Evolutionary conservation across 1,140 invertebrate species (phyloP).

Genomic region (Eriocheir sinensis): DNA sequence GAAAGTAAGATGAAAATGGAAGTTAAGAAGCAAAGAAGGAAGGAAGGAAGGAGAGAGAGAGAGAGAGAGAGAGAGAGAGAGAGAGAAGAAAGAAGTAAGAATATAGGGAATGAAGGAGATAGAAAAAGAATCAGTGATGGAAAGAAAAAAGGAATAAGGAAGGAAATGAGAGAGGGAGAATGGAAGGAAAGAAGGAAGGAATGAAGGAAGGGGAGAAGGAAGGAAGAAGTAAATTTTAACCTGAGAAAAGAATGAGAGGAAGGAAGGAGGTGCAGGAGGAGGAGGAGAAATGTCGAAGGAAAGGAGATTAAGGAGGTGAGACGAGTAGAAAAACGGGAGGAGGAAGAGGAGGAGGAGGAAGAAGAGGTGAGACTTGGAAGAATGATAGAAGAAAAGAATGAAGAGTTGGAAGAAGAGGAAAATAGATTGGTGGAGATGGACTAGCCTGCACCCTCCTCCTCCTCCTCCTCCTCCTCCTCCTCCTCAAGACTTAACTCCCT

Average conservation of each 20-base stretch:
- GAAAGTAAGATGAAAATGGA: background rate
- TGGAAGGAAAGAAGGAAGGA: background rate
- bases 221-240: background rate
- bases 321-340: background rate
- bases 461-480: background rate
- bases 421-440: background rate
- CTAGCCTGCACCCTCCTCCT: background rate
- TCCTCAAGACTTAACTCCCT: background rate
- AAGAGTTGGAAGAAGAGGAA: background rate
- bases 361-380: conserved; percentile 6
- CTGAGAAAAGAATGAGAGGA: background rate
- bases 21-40: background rate
- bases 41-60: background rate
- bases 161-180: too few species aligned
- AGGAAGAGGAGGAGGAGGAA: background rate
- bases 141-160: background rate
- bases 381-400: background rate
- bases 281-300: too few species aligned
- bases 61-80: too few species aligned
- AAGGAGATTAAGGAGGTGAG: too few species aligned
- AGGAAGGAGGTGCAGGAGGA: background rate
- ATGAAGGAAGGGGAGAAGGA: background rate
- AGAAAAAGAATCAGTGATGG: background rate
- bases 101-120: too few species aligned
- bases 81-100: too few species aligned